These are phyloP conservation scores for Trematomus bernacchii DNA, from an alignment of 2,797 vertebrate genomes.

Conservation along the genomic window DNA sequence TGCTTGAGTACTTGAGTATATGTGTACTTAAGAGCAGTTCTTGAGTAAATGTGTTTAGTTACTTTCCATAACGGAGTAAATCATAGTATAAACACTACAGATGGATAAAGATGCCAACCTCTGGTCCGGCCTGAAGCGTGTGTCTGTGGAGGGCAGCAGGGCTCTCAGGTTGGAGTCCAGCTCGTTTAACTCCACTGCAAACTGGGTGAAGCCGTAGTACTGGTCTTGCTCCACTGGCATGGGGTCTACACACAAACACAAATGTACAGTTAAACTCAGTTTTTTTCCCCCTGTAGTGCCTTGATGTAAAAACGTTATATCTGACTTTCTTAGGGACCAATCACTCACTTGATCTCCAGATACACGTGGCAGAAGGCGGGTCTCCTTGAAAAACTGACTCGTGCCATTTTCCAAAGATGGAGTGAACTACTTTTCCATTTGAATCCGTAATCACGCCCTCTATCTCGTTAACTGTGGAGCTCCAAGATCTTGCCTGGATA, in stretches of 20 bases:
- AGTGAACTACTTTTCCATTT: slow-evolving; percentile 88
- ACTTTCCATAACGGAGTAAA: too few relatives aligned
- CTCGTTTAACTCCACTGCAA: slow-evolving; percentile 96
- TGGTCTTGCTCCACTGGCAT: slow-evolving; percentile 92
- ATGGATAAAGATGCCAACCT: slow-evolving; percentile 79
- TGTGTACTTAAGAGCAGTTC: too few relatives aligned
- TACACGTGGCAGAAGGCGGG: slow-evolving; percentile 88
- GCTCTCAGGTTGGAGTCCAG: slow-evolving; percentile 85
- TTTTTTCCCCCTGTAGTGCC: background rate
- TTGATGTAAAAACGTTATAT: background rate
- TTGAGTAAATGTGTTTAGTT: too few relatives aligned
- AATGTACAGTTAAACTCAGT: background rate
- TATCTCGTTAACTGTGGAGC: slow-evolving; percentile 92
- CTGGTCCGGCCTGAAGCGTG: slow-evolving; percentile 97
- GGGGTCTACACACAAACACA: slow-evolving; percentile 80
- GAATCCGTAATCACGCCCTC: slow-evolving; percentile 91
- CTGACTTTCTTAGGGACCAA: background rate
- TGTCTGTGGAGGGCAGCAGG: slow-evolving; percentile 92
- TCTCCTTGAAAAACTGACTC: slow-evolving; percentile 93
- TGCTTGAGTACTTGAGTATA: too few relatives aligned
- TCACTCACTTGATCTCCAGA: slow-evolving; percentile 97
- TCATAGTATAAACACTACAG: background rate
- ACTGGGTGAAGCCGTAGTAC: slow-evolving; percentile 97
- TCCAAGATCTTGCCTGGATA: slow-evolving; percentile 93
- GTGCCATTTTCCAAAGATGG: slow-evolving; percentile 96